phyloP scores from a whole-genome alignment of 1,140 invertebrate species.

The Micrasema longulum region DNA sequence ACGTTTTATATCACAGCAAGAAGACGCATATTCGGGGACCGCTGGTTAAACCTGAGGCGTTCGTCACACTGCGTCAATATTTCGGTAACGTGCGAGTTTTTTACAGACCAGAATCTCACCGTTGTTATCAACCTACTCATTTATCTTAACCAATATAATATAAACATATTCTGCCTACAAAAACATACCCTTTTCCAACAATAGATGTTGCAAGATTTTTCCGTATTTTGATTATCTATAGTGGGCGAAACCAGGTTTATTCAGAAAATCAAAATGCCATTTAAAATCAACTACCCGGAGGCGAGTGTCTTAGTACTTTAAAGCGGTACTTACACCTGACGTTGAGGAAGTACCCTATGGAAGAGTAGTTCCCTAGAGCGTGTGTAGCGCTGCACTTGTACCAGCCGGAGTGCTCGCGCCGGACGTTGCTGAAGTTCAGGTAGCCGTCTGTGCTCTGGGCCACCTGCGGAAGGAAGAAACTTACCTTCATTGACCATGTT shows the following conservation, averaged over 20 bases:
- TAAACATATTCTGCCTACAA: background rate
- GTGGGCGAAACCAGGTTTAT: background rate
- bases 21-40: too few relatives aligned
- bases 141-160: too few relatives aligned
- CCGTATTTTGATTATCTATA: background rate
- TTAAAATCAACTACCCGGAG: background rate
- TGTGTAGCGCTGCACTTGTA: constrained; percentile 89
- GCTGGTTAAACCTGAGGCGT: too few relatives aligned
- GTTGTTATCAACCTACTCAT: too few relatives aligned
- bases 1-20: too few relatives aligned
- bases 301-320: background rate
- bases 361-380: constrained; percentile 84
- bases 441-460: constrained; percentile 80
- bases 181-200: background rate
- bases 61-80: too few relatives aligned
- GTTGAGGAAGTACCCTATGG: constrained; percentile 90
- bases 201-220: too few relatives aligned
- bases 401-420: constrained; percentile 84
- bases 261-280: background rate
- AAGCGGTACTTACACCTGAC: constrained; percentile 80
- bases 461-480: constrained; percentile 61
- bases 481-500: too few relatives aligned
- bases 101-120: too few relatives aligned
- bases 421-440: constrained; percentile 84
- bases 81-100: too few relatives aligned